A percentile compares a stretch with the other conserved stretches of the same genome.
Conservation (phyloP, 2,113 vertebrate species). For the Mastomys natalensis region DNA sequence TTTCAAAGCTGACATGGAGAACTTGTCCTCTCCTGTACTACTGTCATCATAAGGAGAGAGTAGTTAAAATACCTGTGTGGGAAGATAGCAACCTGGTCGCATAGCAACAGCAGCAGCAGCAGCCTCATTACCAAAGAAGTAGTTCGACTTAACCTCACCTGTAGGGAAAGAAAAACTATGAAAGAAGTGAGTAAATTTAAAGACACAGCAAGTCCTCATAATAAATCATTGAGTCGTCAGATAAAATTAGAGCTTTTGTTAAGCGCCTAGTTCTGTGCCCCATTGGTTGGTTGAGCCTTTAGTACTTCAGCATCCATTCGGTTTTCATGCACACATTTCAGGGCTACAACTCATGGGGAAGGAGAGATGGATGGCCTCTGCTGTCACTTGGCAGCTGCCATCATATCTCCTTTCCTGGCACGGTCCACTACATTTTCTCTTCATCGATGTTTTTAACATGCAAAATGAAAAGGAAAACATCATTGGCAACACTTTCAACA, state of each 20-base stretch:
- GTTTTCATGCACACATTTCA: not conserved
- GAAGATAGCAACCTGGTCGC: not conserved
- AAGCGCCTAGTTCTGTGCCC: not conserved
- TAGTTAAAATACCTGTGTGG: not conserved
- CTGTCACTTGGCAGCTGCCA: not conserved
- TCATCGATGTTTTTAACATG: not conserved
- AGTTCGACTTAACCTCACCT: not conserved
- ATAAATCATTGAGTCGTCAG: not conserved
- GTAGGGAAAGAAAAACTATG: not conserved
- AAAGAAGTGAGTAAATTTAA: not conserved
- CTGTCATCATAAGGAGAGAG: not conserved
- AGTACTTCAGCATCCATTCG: not conserved
- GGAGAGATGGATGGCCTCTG: not conserved
- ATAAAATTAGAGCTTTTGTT: not conserved
- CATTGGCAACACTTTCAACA: constrained; percentile 61
- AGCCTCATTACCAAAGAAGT: not conserved
- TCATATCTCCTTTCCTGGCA: not conserved
- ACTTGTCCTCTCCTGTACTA: no score
- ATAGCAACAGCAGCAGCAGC: not conserved
- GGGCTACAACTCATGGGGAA: not conserved
- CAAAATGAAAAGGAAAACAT: constrained; percentile 26
- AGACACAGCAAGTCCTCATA: not conserved
- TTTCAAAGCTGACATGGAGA: not conserved
- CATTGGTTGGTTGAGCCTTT: not conserved
- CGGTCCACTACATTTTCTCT: not conserved